Percentiles rank a stretch among this genome's conserved stretches.
Evolutionary conservation across 1,140 invertebrate genomes (phyloP).

Genomic region (Holotrichia oblita): DNA sequence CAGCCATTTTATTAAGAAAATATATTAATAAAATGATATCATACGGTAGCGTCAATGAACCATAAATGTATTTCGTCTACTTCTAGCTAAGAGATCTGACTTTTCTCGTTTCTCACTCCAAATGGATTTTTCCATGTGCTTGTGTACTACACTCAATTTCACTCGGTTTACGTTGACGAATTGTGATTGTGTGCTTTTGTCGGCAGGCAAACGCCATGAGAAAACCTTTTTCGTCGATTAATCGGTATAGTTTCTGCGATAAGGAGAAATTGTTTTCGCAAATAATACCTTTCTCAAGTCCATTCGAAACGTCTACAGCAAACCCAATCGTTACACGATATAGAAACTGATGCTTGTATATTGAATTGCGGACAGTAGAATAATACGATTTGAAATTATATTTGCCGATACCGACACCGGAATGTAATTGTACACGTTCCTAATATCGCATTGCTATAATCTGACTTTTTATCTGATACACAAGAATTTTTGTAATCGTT

Average conservation of each 20-base stretch:
- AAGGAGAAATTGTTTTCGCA: slow-evolving; percentile 1
- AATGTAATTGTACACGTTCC: too few relatives aligned
- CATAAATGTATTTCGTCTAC: too few relatives aligned
- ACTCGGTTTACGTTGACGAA: not conserved
- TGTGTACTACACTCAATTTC: not conserved
- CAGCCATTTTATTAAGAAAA: too few relatives aligned
- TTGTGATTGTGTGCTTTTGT: slow-evolving; percentile 7
- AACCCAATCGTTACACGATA: not conserved
- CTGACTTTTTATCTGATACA: too few relatives aligned
- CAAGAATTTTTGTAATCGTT: too few relatives aligned
- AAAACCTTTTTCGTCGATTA: not conserved
- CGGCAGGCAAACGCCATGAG: not conserved
- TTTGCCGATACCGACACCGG: not conserved
- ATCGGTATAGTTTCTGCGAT: not conserved
- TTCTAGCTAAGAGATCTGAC: not conserved
- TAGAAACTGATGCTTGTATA: not conserved
- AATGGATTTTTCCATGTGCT: not conserved
- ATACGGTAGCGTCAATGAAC: too few relatives aligned
- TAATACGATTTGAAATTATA: not conserved
- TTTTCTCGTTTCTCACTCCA: not conserved
- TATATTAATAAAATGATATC: too few relatives aligned
- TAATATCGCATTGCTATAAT: too few relatives aligned
- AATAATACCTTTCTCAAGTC: not conserved
- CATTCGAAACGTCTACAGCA: not conserved
- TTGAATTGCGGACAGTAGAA: not conserved